phyloP scores from a whole-genome alignment of 2,797 vertebrate genomes.

The Scleropages formosus region DNA sequence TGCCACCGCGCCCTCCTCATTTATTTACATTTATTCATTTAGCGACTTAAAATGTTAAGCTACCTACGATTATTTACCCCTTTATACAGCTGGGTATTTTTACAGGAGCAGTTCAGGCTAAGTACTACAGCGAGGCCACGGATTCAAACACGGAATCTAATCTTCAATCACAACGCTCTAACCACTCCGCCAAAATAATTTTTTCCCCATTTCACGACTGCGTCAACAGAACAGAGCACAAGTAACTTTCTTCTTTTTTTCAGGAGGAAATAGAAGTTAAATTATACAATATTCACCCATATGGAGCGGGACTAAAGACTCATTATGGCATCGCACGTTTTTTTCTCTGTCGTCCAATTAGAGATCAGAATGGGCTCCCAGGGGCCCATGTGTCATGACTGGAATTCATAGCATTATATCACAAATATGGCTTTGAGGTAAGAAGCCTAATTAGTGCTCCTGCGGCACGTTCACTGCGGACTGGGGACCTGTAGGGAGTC shows the following conservation, averaged over 20 bases:
- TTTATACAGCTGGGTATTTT: too few species aligned
- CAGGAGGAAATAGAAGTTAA: background rate
- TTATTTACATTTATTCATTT: too few species aligned
- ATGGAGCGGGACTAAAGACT: background rate
- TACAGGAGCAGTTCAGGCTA: too few species aligned
- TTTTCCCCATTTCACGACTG: background rate
- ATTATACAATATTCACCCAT: background rate
- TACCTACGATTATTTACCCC: too few species aligned
- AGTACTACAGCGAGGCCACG: too few species aligned
- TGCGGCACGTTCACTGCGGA: background rate
- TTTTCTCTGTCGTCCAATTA: background rate
- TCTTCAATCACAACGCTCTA: too few species aligned
- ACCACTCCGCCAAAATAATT: background rate
- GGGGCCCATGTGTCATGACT: background rate
- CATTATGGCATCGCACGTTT: background rate
- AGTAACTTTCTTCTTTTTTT: too few species aligned
- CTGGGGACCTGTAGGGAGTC: conserved; percentile 8
- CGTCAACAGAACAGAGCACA: background rate
- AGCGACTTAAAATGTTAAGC: too few species aligned
- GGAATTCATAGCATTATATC: background rate
- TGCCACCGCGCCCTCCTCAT: too few species aligned
- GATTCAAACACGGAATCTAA: too few species aligned
- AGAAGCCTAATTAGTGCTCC: conserved; percentile 16
- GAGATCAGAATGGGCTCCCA: background rate
- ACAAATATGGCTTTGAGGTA: background rate